Evolutionary conservation across 2,888 invertebrate genomes (phyloP).

Genomic region (Mythimna loreyi): DNA sequence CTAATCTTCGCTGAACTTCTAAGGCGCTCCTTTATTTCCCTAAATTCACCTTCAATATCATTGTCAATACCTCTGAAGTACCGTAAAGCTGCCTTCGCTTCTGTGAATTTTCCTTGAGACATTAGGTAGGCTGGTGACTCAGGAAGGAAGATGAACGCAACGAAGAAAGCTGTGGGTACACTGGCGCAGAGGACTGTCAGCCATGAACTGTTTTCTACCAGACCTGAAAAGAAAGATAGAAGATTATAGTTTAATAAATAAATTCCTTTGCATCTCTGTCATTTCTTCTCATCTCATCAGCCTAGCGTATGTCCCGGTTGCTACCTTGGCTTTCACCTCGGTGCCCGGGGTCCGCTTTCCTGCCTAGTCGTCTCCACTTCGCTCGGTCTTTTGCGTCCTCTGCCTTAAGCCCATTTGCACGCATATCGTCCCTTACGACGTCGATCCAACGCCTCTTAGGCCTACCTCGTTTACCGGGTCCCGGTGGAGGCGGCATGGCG

Average conservation of each 20-base stretch:
- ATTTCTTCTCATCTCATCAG: no score
- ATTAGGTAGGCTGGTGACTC: constrained; percentile 93
- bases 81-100: constrained; percentile 91
- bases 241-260: neutral
- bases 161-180: constrained; percentile 85
- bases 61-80: constrained; percentile 92
- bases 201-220: constrained; percentile 83
- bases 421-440: no score
- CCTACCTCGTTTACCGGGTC: no score
- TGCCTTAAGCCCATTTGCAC: no score
- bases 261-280: no score
- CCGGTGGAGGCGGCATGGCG: no score
- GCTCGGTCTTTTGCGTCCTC: no score
- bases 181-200: constrained; percentile 83
- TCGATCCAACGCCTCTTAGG: no score
- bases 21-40: constrained; percentile 84
- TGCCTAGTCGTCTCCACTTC: no score
- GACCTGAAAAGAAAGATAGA: constrained; percentile 75
- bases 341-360: no score
- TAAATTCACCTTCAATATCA: constrained; percentile 90
- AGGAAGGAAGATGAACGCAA: constrained; percentile 92
- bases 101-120: constrained; percentile 88
- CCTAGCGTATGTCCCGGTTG: no score
- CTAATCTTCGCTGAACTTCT: constrained; percentile 84
- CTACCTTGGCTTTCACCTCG: no score